Base-by-base conservation (phyloP, 2,113 vertebrate genomes). In the Bostrychus sinensis region DNA sequence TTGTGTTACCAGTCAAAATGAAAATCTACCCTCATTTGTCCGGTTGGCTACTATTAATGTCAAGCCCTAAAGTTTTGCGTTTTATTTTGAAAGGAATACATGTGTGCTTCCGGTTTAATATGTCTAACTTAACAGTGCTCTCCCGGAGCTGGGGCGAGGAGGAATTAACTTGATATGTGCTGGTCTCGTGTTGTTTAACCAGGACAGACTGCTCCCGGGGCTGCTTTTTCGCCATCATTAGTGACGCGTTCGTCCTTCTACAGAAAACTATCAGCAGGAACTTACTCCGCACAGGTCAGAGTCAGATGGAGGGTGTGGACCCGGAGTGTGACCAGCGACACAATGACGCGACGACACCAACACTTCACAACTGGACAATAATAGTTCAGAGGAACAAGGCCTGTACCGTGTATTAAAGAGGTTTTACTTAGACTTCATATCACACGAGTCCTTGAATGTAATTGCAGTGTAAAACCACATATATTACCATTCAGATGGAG, bases 311-410 rank as follows among this genome's bases (percentile, higher is more conserved):
- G 90, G 83, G 85, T 74, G 85, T 88, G 86, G 84, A 85, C 48
- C 0, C 3, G 22, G 17, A 77, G 72, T 73, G 85, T 86, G n/a
- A n/a, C n/a, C n/a, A n/a, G n/a, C n/a, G n/a, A n/a, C n/a, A n/a
- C n/a, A n/a, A n/a, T n/a, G n/a, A 84, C 80, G 53, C 60, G 81
- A 89, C 88, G 89, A 91, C 84, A 89, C 56, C 19, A 23, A 28
- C 46, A 42, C 25, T 58, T 42, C 57, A n/a, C n/a, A n/a, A n/a
- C n/a, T n/a, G n/a, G n/a, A n/a, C n/a, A n/a, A n/a, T n/a, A n/a
- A n/a, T n/a, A n/a, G n/a, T n/a, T n/a, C n/a, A n/a, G n/a, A n/a
- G n/a, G n/a, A n/a, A n/a, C n/a, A n/a, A n/a, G n/a, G n/a, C n/a
- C n/a, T n/a, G n/a, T n/a, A n/a, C n/a, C n/a, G n/a, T n/a, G n/a